Evolutionary conservation across 2,888 invertebrate species (phyloP).

Genomic region (Suillia variegata): DNA sequence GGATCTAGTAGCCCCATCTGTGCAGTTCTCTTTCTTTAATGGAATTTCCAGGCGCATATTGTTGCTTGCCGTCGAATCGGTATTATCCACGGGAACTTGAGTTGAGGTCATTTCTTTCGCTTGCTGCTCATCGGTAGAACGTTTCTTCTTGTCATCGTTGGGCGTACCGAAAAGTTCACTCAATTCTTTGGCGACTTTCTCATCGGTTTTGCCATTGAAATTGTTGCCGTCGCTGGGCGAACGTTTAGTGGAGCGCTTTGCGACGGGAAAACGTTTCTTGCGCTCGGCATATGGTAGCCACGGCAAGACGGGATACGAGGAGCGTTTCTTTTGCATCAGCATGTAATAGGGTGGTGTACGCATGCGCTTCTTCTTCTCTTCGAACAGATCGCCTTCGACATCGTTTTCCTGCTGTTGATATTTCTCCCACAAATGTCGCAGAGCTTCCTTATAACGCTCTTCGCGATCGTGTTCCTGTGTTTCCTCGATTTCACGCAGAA

Average conservation of each 20-base stretch:
- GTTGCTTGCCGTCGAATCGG: slow-evolving; percentile 27
- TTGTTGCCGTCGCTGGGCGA: slow-evolving; percentile 31
- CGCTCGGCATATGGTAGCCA: slow-evolving; percentile 60
- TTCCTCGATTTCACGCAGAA: slow-evolving; percentile 58
- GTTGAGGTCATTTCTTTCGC: slow-evolving; percentile 29
- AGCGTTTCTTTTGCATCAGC: slow-evolving; percentile 58
- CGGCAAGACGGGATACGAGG: slow-evolving; percentile 58
- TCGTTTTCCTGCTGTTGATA: slow-evolving; percentile 58
- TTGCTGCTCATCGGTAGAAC: slow-evolving; percentile 54
- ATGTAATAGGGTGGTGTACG: slow-evolving; percentile 52
- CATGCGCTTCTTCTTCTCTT: slow-evolving; percentile 54
- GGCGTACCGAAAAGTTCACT: slow-evolving; percentile 69
- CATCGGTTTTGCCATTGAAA: slow-evolving; percentile 68
- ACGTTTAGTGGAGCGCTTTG: slow-evolving; percentile 68
- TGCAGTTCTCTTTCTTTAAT: slow-evolving; percentile 21
- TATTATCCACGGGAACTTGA: slow-evolving; percentile 26
- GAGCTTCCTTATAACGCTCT: slow-evolving; percentile 54
- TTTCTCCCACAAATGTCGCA: slow-evolving; percentile 57
- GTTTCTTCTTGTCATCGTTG: slow-evolving; percentile 64
- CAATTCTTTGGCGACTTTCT: slow-evolving; percentile 72
- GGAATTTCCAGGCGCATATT: slow-evolving; percentile 46
- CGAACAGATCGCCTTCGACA: slow-evolving; percentile 50
- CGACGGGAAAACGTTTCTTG: slow-evolving; percentile 70
- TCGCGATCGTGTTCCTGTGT: slow-evolving; percentile 56
- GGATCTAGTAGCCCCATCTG: not conserved